phyloP scores from a whole-genome alignment of 2,888 invertebrate genomes.

The Plagiodera versicolora region DNA sequence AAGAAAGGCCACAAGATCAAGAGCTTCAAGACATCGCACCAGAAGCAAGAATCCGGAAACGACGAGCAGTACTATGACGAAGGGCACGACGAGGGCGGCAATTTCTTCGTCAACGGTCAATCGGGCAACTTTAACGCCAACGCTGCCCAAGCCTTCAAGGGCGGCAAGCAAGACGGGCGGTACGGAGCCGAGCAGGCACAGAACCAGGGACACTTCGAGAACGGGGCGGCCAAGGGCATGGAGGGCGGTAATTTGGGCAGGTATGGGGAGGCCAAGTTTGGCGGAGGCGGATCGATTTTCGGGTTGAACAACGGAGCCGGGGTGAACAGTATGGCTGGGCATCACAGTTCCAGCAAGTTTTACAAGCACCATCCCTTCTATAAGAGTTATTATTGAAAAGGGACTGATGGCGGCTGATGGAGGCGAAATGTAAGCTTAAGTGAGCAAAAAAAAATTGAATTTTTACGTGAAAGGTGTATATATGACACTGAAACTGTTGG shows the following conservation, averaged over 20 bases:
- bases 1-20: constrained; percentile 67
- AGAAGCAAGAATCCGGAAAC: constrained; percentile 67
- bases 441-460: no score
- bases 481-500: no score
- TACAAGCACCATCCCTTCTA: constrained; percentile 61
- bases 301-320: constrained; percentile 64
- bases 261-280: constrained; percentile 62
- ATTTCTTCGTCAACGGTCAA: constrained; percentile 60
- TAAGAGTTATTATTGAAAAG: constrained; percentile 30
- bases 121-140: constrained; percentile 62
- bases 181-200: constrained; percentile 60
- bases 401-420: not conserved
- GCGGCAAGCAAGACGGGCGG: constrained; percentile 61
- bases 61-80: constrained; percentile 67
- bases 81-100: constrained; percentile 65
- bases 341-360: constrained; percentile 62
- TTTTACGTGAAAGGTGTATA: no score
- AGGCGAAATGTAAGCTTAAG: not conserved
- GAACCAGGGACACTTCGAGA: constrained; percentile 62
- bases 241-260: constrained; percentile 64
- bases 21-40: constrained; percentile 66
- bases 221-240: constrained; percentile 60
- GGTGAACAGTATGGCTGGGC: constrained; percentile 62
- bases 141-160: constrained; percentile 60
- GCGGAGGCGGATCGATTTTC: constrained; percentile 60